A percentile compares a stretch with the other conserved stretches of the same genome.
Conservation (phyloP, 2,888 invertebrate species). For the Trichacis sp. region DNA sequence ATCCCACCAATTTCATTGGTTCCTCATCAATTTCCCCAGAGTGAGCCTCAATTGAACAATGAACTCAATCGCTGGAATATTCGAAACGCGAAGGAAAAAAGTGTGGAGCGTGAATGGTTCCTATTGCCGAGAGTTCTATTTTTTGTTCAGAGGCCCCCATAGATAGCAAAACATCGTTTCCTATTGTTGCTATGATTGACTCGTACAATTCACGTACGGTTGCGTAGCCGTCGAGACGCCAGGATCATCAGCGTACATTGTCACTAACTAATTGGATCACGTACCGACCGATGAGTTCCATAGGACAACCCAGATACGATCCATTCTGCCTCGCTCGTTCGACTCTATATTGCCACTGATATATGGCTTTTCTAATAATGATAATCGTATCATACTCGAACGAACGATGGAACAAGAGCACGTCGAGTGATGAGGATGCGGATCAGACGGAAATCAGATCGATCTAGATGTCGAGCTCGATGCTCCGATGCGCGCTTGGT, state of each 20-base stretch:
- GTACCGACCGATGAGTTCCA: slow-evolving; percentile 47
- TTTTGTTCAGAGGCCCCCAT: slow-evolving; percentile 7
- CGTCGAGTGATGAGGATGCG: background rate
- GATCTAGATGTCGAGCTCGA: background rate
- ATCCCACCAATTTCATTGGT: too few species aligned
- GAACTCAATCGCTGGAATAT: background rate
- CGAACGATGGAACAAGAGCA: slow-evolving; percentile 3
- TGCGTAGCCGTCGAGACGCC: slow-evolving; percentile 48
- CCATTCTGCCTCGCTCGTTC: slow-evolving; percentile 31
- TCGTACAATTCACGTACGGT: slow-evolving; percentile 1
- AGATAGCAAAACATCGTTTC: slow-evolving; percentile 43
- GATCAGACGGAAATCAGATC: background rate
- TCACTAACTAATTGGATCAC: slow-evolving; percentile 60
- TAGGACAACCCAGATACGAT: slow-evolving; percentile 26
- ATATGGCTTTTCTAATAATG: slow-evolving; percentile 18
- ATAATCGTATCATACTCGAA: slow-evolving; percentile 16
- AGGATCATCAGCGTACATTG: slow-evolving; percentile 62
- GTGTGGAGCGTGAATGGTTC: background rate
- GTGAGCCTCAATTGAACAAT: too few species aligned
- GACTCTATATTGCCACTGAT: slow-evolving; percentile 22
- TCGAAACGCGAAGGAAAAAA: background rate
- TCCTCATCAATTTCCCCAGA: too few species aligned
- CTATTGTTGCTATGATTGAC: slow-evolving; percentile 46
- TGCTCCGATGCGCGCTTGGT: background rate
- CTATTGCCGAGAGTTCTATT: background rate